Percentiles rank a stretch among this genome's conserved stretches.
phyloP scores from a whole-genome alignment of 2,797 vertebrate species.

The Catostomus latipinnis region DNA sequence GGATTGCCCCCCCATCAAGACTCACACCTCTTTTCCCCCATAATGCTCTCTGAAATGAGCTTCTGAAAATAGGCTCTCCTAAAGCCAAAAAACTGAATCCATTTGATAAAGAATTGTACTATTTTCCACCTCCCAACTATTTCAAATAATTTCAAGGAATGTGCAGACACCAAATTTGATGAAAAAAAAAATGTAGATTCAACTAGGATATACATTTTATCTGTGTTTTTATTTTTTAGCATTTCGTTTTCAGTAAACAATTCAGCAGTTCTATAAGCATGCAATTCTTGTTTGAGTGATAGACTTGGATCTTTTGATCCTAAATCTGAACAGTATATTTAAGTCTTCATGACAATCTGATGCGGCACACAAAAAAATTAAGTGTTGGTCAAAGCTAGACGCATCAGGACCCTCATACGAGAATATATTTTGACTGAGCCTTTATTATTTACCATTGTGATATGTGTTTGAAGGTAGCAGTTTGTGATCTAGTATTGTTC shows the following conservation, averaged over 20 bases:
- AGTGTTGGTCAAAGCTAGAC: neutral
- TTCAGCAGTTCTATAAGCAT: conserved; percentile 1
- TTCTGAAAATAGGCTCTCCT: neutral
- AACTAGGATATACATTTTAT: neutral
- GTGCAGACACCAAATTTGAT: neutral
- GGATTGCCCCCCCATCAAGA: conserved; percentile 9
- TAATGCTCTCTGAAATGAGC: conserved; percentile 16
- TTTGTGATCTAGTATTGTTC: conserved; percentile 12
- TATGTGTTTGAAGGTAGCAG: conserved; percentile 12
- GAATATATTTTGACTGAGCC: conserved; percentile 10
- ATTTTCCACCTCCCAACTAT: too few species aligned
- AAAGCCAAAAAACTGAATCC: neutral
- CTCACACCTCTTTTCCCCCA: conserved; percentile 20
- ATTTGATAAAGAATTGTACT: neutral
- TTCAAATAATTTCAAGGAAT: conserved; percentile 8
- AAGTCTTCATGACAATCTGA: neutral
- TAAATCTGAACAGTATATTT: neutral
- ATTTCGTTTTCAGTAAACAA: conserved; percentile 1
- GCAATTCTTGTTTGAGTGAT: neutral
- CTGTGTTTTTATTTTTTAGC: neutral
- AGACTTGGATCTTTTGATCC: neutral
- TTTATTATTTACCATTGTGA: conserved; percentile 10
- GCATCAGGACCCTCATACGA: conserved; percentile 2
- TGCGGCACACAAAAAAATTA: neutral
- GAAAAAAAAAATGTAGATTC: neutral